Conservation (phyloP, 2,888 invertebrate species). For the Melieria picta region DNA sequence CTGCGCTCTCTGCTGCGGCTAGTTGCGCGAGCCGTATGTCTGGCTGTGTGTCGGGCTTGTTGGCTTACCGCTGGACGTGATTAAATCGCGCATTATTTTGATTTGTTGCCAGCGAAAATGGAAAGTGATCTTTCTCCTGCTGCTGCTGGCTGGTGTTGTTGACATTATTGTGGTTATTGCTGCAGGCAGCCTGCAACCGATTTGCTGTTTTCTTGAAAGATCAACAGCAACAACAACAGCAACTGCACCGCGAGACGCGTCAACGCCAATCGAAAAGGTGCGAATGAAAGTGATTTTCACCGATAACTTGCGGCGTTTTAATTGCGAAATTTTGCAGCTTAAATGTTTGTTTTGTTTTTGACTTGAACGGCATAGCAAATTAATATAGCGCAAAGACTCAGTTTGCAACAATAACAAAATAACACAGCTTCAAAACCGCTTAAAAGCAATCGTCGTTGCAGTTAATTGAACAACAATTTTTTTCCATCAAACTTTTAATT, state of each 20-base stretch:
- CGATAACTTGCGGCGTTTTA: neutral
- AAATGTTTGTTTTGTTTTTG: no score
- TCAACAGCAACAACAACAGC: neutral
- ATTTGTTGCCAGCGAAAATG: slow-evolving; percentile 43
- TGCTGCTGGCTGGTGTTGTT: neutral
- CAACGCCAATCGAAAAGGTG: neutral
- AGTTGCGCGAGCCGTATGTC: neutral
- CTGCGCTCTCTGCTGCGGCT: neutral
- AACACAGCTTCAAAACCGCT: no score
- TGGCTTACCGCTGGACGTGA: slow-evolving; percentile 25
- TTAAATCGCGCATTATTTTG: slow-evolving; percentile 32
- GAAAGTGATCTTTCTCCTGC: slow-evolving; percentile 40
- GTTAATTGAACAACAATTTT: no score
- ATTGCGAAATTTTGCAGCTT: neutral
- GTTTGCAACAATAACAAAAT: no score
- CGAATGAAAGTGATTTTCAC: slow-evolving; percentile 12
- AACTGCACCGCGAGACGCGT: neutral
- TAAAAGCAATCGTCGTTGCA: no score
- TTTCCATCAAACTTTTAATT: no score
- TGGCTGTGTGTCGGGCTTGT: neutral
- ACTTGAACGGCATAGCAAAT: no score
- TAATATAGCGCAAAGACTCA: no score
- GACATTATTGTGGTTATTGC: slow-evolving; percentile 2
- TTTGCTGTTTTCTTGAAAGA: neutral
- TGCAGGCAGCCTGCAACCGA: neutral